Percentiles rank a stretch among this genome's conserved stretches.
Conservation (phyloP, 2,797 vertebrate species). For the Heteromormyrus szaboi region DNA sequence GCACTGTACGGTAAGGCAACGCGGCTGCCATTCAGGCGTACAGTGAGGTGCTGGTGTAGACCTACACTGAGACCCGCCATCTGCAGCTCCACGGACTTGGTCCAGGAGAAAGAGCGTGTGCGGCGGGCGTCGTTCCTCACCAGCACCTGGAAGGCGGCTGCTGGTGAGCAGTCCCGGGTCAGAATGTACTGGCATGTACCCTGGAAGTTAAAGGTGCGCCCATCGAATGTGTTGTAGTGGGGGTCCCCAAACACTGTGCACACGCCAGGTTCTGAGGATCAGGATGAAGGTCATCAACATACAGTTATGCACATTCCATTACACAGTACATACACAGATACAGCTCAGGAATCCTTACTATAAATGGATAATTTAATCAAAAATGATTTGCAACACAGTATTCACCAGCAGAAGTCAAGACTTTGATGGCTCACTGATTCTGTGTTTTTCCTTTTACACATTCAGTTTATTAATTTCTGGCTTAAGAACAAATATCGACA, state of each 20-base stretch:
- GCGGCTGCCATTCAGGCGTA: slow-evolving; percentile 85
- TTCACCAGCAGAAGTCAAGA: neutral
- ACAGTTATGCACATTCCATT: neutral
- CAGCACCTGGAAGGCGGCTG: slow-evolving; percentile 83
- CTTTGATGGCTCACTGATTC: neutral
- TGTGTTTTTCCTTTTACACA: neutral
- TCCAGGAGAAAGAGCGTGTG: slow-evolving; percentile 96
- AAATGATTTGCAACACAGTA: neutral
- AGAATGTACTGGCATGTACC: slow-evolving; percentile 96
- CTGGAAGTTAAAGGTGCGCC: slow-evolving; percentile 98
- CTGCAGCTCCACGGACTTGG: slow-evolving; percentile 86
- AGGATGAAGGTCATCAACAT: neutral
- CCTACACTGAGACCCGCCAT: slow-evolving; percentile 71
- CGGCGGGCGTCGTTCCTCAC: slow-evolving; percentile 91
- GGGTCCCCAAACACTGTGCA: slow-evolving; percentile 98
- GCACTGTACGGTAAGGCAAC: slow-evolving; percentile 83
- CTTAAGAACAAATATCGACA: neutral
- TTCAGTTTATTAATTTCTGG: neutral
- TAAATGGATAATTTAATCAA: neutral
- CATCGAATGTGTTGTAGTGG: slow-evolving; percentile 99
- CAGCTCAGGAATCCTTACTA: neutral
- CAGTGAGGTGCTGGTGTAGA: slow-evolving; percentile 90
- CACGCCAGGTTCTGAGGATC: slow-evolving; percentile 83
- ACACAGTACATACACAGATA: slow-evolving; percentile 8
- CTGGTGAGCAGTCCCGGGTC: slow-evolving; percentile 82